Conservation (phyloP, 2,797 vertebrate genomes). For the Gallinago stenura region DNA sequence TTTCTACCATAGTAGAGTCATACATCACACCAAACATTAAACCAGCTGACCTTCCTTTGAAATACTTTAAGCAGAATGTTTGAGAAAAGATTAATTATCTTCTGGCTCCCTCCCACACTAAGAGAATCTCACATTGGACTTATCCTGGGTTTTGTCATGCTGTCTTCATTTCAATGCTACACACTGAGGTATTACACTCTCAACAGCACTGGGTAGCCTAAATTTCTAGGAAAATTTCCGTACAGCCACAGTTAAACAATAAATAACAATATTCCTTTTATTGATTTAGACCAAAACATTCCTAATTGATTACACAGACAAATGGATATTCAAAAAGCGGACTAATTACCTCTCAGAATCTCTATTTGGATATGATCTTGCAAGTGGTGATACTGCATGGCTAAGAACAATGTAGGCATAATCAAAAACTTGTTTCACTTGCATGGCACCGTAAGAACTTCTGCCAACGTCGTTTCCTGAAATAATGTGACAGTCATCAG, state of each 20-base stretch:
- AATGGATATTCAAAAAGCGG: slow-evolving; percentile 47
- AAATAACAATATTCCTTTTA: background rate
- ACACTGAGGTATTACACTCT: background rate
- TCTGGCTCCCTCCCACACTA: background rate
- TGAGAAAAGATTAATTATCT: background rate
- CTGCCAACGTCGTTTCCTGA: slow-evolving; percentile 96
- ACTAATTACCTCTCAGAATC: slow-evolving; percentile 90
- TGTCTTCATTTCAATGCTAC: background rate
- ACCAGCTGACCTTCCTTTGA: background rate
- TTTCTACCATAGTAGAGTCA: background rate
- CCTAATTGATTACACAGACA: slow-evolving; percentile 34
- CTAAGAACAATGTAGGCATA: slow-evolving; percentile 96
- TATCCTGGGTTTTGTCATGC: background rate
- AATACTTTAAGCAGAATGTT: background rate
- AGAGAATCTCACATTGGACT: background rate
- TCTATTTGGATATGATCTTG: slow-evolving; percentile 94
- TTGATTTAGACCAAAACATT: background rate
- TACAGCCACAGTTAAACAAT: background rate
- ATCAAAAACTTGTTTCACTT: slow-evolving; percentile 97
- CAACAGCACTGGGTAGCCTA: background rate
- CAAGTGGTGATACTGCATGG: slow-evolving; percentile 93
- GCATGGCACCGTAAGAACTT: slow-evolving; percentile 97
- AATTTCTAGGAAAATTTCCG: background rate
- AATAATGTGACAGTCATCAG: slow-evolving; percentile 52
- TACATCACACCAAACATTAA: background rate